Conservation (phyloP, 2,113 vertebrate genomes). For the Hemibagrus wyckioides region DNA sequence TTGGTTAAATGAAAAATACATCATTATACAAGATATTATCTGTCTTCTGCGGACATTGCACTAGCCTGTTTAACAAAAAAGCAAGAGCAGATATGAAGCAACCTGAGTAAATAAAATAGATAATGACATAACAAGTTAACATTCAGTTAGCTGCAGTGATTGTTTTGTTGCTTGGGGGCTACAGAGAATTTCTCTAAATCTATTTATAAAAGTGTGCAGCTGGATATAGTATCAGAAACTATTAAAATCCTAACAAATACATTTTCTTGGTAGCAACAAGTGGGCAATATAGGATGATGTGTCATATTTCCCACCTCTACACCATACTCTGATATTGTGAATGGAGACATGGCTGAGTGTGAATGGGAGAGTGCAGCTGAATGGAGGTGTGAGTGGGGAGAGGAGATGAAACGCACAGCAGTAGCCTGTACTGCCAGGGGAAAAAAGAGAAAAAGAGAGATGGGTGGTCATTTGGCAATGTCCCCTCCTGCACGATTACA, state of each 20-base stretch:
- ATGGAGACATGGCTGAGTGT: constrained; percentile 7
- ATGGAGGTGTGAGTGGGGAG: constrained; percentile 12
- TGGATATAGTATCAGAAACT: neutral
- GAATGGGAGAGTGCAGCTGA: constrained; percentile 27
- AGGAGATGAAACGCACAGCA: constrained; percentile 21
- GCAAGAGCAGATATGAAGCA: neutral
- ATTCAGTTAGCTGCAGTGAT: neutral
- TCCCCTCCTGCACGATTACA: constrained; percentile 17
- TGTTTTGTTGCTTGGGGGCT: neutral
- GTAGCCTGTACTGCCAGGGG: neutral
- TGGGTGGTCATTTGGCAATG: no score
- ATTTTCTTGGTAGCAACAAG: neutral
- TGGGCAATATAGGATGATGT: neutral
- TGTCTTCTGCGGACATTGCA: neutral
- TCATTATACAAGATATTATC: neutral
- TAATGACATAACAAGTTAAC: neutral
- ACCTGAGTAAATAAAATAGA: neutral
- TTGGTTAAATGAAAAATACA: neutral
- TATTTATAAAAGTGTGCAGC: neutral
- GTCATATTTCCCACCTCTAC: neutral
- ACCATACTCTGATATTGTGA: neutral
- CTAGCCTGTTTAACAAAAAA: neutral
- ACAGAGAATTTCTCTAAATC: neutral
- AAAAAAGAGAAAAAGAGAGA: no score
- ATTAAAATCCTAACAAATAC: neutral